A percentile compares a stretch with the other conserved stretches of the same genome.
phyloP scores from a whole-genome alignment of 2,797 vertebrate genomes.

The Sebastes cheni region DNA sequence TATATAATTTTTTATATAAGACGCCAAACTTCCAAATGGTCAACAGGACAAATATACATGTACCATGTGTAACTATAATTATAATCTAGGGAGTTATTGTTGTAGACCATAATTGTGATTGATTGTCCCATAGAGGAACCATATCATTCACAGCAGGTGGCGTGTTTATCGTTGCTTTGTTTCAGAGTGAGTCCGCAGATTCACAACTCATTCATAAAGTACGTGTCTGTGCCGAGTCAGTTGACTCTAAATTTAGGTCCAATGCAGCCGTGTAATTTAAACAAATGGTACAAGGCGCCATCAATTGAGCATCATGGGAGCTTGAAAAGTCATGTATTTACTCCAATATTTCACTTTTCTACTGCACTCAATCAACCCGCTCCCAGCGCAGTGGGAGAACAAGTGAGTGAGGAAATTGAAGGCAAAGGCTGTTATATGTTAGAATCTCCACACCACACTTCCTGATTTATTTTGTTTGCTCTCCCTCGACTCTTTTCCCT shows the following conservation, averaged over 20 bases:
- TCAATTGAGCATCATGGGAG: slow-evolving; percentile 41
- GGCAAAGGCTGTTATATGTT: slow-evolving; percentile 72
- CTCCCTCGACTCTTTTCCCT: slow-evolving; percentile 59
- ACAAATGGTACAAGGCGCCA: slow-evolving; percentile 37
- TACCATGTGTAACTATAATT: not conserved
- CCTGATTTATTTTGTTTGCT: slow-evolving; percentile 82
- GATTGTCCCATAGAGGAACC: slow-evolving; percentile 13
- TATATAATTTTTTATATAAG: not conserved
- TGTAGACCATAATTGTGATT: slow-evolving; percentile 17
- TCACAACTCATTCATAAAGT: slow-evolving; percentile 64
- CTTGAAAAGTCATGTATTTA: slow-evolving; percentile 58
- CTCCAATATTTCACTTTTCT: slow-evolving; percentile 65
- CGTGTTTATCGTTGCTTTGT: slow-evolving; percentile 46
- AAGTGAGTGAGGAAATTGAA: slow-evolving; percentile 69
- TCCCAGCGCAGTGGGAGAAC: slow-evolving; percentile 24
- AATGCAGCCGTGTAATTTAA: slow-evolving; percentile 42
- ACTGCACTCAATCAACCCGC: slow-evolving; percentile 53
- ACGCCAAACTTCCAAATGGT: not conserved
- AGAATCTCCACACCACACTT: slow-evolving; percentile 70
- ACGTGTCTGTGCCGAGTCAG: slow-evolving; percentile 35
- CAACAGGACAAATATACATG: not conserved
- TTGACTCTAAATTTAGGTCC: slow-evolving; percentile 33
- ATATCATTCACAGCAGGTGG: slow-evolving; percentile 29
- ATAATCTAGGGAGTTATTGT: not conserved
- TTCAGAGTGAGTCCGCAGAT: not conserved